phyloP scores from a whole-genome alignment of 1,140 invertebrate species.

The Aphaenogaster ashmeadi region DNA sequence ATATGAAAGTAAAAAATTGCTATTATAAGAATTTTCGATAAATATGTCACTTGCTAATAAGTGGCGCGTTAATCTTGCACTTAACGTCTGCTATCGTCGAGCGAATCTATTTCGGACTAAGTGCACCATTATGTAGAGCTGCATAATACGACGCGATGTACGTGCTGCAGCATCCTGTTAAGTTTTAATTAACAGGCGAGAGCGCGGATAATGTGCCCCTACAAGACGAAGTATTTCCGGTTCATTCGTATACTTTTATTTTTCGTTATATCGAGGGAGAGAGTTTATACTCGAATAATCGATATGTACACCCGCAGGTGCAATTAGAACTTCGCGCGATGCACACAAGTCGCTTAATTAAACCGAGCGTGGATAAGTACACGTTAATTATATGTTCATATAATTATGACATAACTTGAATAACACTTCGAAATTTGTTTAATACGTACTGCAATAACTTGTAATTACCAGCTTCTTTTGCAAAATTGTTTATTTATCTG shows the following conservation, averaged over 20 bases:
- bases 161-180: constrained; percentile 55
- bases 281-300: constrained; percentile 14
- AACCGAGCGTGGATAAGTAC: not conserved
- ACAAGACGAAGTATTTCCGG: constrained; percentile 49
- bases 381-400: constrained; percentile 7
- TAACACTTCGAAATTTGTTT: not conserved
- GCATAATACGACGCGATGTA: constrained; percentile 55
- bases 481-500: not conserved
- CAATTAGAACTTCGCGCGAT: constrained; percentile 27
- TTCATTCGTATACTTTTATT: constrained; percentile 33
- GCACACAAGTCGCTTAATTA: constrained; percentile 36
- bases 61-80: constrained; percentile 26
- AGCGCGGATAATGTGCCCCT: constrained; percentile 40
- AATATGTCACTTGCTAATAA: constrained; percentile 20
- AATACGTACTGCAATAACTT: not conserved
- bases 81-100: constrained; percentile 26
- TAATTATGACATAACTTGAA: constrained; percentile 14
- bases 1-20: not conserved
- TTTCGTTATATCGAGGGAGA: not conserved
- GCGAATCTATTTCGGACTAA: constrained; percentile 55
- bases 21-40: constrained; percentile 19
- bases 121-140: constrained; percentile 53
- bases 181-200: constrained; percentile 60
- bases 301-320: constrained; percentile 3
- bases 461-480: not conserved